Percentiles rank a stretch among this genome's conserved stretches.
Conservation (phyloP, 1,140 invertebrate genomes). For the Danaus melanippus region DNA sequence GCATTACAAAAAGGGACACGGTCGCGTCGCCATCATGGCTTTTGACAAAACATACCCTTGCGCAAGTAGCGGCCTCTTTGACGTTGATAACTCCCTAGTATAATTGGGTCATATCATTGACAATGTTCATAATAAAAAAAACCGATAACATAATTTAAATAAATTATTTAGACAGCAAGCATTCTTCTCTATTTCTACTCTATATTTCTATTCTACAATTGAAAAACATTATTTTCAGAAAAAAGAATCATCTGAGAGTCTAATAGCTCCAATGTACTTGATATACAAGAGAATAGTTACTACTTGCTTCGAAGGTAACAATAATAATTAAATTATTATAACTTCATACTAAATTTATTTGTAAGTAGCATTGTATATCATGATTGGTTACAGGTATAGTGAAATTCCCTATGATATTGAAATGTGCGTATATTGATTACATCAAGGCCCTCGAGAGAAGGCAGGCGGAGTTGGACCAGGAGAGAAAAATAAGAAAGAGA, state of each 20-base stretch:
- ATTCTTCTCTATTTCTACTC: too few species aligned
- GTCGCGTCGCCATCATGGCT: too few species aligned
- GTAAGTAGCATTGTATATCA: background rate
- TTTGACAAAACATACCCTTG: constrained; percentile 6
- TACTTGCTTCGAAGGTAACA: constrained; percentile 50
- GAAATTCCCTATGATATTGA: constrained; percentile 51
- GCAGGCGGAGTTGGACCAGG: constrained; percentile 32
- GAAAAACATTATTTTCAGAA: constrained; percentile 33
- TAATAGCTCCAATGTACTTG: constrained; percentile 42
- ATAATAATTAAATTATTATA: background rate
- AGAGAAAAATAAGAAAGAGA: constrained; percentile 45
- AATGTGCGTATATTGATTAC: constrained; percentile 59
- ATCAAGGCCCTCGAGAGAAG: constrained; percentile 47
- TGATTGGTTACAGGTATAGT: constrained; percentile 48
- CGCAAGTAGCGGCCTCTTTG: constrained; percentile 33
- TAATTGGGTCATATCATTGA: constrained; percentile 56
- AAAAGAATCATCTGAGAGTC: constrained; percentile 47
- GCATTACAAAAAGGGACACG: too few species aligned
- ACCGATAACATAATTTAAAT: background rate
- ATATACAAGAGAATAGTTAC: constrained; percentile 56
- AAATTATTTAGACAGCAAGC: too few species aligned
- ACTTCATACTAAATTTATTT: background rate
- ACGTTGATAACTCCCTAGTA: constrained; percentile 45
- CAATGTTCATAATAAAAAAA: constrained; percentile 32
- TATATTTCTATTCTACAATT: too few species aligned